Conservation (phyloP, 1,140 invertebrate species). For the Hormaphis cornu region DNA sequence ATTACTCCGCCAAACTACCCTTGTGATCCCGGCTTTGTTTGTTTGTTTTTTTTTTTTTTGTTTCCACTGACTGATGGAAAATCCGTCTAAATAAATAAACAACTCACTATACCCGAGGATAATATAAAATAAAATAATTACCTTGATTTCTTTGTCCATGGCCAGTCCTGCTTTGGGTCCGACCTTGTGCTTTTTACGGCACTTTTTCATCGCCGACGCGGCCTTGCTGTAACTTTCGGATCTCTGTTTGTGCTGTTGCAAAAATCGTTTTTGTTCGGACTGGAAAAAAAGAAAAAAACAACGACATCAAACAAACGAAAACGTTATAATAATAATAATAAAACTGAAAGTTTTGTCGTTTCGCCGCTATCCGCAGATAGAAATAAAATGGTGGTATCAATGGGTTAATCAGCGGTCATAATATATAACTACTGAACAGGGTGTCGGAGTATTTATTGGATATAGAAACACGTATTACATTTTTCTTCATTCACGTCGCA, state of each 20-base stretch:
- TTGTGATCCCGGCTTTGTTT: too few species aligned
- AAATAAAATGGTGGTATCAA: not conserved
- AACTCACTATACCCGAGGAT: not conserved
- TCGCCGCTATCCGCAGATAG: conserved; percentile 2
- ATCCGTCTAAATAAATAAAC: not conserved
- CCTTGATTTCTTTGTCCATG: conserved; percentile 82
- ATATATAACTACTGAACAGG: not conserved
- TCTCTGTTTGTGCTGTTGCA: conserved; percentile 78
- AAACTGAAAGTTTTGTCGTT: not conserved
- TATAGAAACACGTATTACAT: not conserved
- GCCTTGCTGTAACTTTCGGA: conserved; percentile 83
- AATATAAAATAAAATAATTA: conserved; percentile 41
- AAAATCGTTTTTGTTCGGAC: conserved; percentile 81
- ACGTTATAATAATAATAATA: not conserved
- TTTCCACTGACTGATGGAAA: too few species aligned
- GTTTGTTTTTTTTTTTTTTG: too few species aligned
- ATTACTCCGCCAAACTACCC: too few species aligned
- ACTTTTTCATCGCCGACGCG: conserved; percentile 77
- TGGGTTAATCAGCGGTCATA: conserved; percentile 14
- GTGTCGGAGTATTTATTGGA: conserved; percentile 18
- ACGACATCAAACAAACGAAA: not conserved
- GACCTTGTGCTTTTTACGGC: conserved; percentile 67
- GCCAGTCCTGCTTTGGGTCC: conserved; percentile 64
- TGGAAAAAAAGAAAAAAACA: conserved; percentile 45
- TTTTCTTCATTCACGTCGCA: not conserved